Conservation (phyloP, 2,113 vertebrate genomes). For the Pogona vitticeps region DNA sequence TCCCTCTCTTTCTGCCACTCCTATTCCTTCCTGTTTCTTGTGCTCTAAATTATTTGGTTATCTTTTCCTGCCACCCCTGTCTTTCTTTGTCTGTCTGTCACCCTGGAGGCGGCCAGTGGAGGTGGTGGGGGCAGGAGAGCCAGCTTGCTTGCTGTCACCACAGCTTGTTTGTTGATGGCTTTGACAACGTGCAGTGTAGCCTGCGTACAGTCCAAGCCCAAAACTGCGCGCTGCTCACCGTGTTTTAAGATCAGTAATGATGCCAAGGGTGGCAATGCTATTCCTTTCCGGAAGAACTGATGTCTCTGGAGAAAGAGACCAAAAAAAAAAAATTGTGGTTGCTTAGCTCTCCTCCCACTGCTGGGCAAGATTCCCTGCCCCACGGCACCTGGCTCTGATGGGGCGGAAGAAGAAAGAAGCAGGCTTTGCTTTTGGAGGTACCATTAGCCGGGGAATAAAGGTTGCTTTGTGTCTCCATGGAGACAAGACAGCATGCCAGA, state of each 20-base stretch:
- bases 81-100: not conserved
- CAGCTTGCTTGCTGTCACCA: not conserved
- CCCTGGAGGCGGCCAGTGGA: not conserved
- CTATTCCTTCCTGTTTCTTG: not conserved
- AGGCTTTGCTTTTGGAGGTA: conserved; percentile 74
- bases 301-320: conserved; percentile 54
- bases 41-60: not conserved
- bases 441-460: conserved; percentile 84
- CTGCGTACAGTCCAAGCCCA: too few relatives aligned
- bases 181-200: not conserved
- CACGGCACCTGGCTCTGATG: not conserved
- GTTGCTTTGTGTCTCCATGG: conserved; percentile 85
- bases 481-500: conserved; percentile 82
- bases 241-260: conserved; percentile 21
- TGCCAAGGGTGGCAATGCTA: not conserved
- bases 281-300: conserved; percentile 46
- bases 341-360: not conserved
- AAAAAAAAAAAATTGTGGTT: conserved; percentile 39
- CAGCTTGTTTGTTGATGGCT: not conserved
- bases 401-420: conserved; percentile 50
- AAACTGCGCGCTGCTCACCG: not conserved
- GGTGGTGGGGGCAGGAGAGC: not conserved
- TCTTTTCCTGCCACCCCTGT: too few relatives aligned
- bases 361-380: not conserved
- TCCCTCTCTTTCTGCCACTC: not conserved